Evolutionary conservation across 2,888 invertebrate genomes (phyloP).

Genomic region (Netelia inedita): DNA sequence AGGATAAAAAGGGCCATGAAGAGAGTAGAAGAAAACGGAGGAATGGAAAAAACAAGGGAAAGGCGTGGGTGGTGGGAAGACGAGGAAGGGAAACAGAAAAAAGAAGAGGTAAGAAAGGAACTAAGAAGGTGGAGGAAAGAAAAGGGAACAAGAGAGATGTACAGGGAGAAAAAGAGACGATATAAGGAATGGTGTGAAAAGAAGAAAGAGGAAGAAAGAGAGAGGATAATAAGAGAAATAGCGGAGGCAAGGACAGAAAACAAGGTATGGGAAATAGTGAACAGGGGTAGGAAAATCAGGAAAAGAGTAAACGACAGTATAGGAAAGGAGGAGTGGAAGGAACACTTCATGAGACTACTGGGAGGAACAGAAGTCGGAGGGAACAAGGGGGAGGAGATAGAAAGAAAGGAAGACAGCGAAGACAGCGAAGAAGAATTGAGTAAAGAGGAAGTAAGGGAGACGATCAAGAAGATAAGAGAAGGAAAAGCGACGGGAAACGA

Average conservation of each 20-base stretch:
- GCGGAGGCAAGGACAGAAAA: constrained; percentile 13
- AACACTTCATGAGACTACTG: background rate
- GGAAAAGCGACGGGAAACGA: background rate
- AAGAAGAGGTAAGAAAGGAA: constrained; percentile 54
- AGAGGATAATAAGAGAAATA: too few species aligned
- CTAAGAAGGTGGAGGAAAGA: constrained; percentile 56
- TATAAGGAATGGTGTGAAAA: constrained; percentile 15
- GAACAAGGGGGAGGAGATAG: too few species aligned
- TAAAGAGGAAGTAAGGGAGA: background rate
- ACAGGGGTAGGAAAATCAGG: constrained; percentile 30
- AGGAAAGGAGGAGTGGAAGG: constrained; percentile 5
- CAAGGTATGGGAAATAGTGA: constrained; percentile 27
- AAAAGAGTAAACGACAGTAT: constrained; percentile 12
- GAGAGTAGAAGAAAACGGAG: background rate
- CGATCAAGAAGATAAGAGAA: background rate
- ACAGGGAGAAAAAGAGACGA: too few species aligned
- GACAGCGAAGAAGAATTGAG: background rate
- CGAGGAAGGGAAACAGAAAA: constrained; percentile 50
- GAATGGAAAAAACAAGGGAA: background rate
- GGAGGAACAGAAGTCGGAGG: background rate
- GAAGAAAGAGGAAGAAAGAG: constrained; percentile 60
- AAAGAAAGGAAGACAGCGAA: too few species aligned
- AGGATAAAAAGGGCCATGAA: background rate
- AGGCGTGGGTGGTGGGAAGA: background rate
- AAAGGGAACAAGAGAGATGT: background rate